phyloP scores from a whole-genome alignment of 2,113 vertebrate genomes.

The Phodopus roborovskii region DNA sequence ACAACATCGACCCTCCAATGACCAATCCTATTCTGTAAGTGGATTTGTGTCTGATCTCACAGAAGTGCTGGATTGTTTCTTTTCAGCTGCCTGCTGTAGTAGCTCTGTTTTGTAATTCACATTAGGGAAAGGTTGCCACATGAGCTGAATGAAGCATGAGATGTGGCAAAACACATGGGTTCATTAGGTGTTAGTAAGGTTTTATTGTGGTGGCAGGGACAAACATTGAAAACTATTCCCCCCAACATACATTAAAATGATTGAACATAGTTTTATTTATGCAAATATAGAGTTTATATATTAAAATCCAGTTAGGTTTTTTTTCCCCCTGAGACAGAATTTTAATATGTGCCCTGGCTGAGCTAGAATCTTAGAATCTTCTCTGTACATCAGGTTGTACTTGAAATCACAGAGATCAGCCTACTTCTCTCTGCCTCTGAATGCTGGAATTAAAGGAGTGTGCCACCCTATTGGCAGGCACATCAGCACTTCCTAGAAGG shows the following conservation, averaged over 20 bases:
- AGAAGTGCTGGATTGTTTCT: neutral
- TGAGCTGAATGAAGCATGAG: neutral
- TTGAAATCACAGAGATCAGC: neutral
- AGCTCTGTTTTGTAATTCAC: neutral
- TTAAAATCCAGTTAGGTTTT: neutral
- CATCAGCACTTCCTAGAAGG: neutral
- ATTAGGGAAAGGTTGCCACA: neutral
- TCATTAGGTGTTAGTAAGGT: neutral
- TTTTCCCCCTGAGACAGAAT: neutral
- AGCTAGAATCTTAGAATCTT: neutral
- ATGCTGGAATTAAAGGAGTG: neutral
- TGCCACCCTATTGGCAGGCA: neutral
- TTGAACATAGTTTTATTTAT: slow-evolving; percentile 24
- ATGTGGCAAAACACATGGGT: neutral
- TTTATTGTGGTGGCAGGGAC: neutral
- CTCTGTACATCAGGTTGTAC: neutral
- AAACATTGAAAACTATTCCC: neutral
- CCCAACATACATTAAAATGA: neutral
- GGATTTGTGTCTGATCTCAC: neutral
- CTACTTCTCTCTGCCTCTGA: neutral
- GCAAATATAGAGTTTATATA: neutral
- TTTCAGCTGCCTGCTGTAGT: neutral
- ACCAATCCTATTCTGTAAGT: slow-evolving; percentile 82
- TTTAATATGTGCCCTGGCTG: neutral
- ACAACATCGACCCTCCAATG: slow-evolving; percentile 73